phyloP scores from a whole-genome alignment of 2,113 vertebrate genomes.

The Onychorhynchus coronatus region DNA sequence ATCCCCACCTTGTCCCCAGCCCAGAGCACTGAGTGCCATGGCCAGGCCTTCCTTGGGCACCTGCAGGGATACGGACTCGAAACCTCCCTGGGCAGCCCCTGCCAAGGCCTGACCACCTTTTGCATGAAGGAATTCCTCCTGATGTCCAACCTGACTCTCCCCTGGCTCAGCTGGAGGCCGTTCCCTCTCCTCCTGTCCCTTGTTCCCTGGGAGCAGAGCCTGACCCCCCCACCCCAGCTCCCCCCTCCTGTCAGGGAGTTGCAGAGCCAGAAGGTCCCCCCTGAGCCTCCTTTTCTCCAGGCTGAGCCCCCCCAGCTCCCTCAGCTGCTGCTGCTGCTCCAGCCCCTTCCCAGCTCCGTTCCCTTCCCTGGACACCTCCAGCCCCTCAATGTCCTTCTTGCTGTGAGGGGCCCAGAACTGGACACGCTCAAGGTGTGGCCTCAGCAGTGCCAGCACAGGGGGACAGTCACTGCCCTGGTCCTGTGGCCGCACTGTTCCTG shows the following conservation, averaged over 20 bases:
- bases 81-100: neutral
- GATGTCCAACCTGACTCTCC: neutral
- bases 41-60: neutral
- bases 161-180: neutral
- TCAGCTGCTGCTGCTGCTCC: neutral
- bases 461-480: neutral
- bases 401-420: neutral
- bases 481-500: neutral
- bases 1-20: neutral
- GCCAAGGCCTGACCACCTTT: neutral
- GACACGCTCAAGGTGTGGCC: rapidly evolving
- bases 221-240: neutral
- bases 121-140: neutral
- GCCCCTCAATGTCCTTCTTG: neutral
- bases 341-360: neutral
- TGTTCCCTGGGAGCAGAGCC: neutral
- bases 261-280: neutral
- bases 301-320: neutral
- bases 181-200: neutral
- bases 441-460: neutral
- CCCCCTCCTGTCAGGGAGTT: neutral
- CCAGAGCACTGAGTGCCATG: neutral
- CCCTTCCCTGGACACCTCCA: neutral
- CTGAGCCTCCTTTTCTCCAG: neutral
- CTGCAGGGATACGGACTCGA: neutral